Evolutionary conservation across 2,113 vertebrate genomes (phyloP).

Genomic region (Ailuropoda melanoleuca): DNA sequence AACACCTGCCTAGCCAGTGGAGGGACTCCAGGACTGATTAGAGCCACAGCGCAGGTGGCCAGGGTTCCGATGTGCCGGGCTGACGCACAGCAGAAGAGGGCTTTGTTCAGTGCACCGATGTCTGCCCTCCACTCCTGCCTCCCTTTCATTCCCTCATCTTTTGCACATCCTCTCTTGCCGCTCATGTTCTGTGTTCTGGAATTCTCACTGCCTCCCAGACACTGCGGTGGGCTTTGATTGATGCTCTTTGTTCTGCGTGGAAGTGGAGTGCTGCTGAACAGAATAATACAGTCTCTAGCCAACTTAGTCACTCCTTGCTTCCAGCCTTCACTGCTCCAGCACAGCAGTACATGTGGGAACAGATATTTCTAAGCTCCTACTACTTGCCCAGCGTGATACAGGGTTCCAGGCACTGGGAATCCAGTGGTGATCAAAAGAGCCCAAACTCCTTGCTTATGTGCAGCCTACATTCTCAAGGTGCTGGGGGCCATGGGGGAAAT

Average conservation of each 20-base stretch:
- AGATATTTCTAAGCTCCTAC: neutral
- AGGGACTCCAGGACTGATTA: neutral
- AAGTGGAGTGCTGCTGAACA: neutral
- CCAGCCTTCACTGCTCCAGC: neutral
- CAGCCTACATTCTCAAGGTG: neutral
- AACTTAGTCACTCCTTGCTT: neutral
- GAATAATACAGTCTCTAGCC: neutral
- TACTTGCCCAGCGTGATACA: fast-evolving
- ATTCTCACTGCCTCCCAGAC: slow-evolving; percentile 18
- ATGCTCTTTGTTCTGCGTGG: slow-evolving; percentile 30
- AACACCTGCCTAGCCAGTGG: neutral
- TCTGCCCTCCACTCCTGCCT: neutral
- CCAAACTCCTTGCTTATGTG: neutral
- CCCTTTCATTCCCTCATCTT: neutral
- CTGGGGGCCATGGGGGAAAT: neutral
- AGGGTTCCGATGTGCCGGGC: neutral
- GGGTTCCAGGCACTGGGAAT: neutral
- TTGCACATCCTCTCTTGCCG: neutral
- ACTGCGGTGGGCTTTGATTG: slow-evolving; percentile 27
- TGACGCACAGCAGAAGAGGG: too few species aligned
- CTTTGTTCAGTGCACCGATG: neutral
- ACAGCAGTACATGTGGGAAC: neutral
- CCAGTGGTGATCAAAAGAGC: neutral
- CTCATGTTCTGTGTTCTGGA: neutral
- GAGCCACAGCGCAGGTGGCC: neutral